phyloP scores from a whole-genome alignment of 2,888 invertebrate genomes.

The Sepioteuthis lessoniana region DNA sequence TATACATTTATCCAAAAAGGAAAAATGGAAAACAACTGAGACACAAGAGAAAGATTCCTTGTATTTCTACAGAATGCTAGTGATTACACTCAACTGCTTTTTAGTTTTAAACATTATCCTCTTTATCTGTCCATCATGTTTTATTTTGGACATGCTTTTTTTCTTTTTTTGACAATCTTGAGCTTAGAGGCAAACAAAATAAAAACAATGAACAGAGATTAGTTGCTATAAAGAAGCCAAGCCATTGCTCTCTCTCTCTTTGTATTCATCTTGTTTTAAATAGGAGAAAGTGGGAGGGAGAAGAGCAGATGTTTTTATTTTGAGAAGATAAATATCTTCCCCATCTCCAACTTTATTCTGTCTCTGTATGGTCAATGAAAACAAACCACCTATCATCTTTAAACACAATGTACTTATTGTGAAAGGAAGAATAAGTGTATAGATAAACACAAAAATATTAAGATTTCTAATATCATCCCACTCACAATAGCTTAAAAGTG shows the following conservation, averaged over 20 bases:
- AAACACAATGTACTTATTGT: not conserved
- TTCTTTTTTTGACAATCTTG: not conserved
- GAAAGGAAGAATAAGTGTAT: not conserved
- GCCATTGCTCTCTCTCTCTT: too few relatives aligned
- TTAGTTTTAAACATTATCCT: not conserved
- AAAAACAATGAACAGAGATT: slow-evolving; percentile 33
- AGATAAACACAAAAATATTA: not conserved
- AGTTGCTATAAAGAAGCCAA: slow-evolving; percentile 23
- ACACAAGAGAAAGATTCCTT: not conserved
- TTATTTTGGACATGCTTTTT: not conserved
- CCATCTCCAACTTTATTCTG: not conserved
- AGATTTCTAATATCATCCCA: not conserved
- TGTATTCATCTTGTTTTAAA: not conserved
- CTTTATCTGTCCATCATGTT: not conserved
- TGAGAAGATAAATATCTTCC: not conserved
- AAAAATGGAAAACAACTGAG: not conserved
- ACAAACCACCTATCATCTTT: not conserved
- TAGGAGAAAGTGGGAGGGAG: not conserved
- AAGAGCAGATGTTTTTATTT: not conserved
- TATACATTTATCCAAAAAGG: not conserved
- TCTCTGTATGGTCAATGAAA: not conserved
- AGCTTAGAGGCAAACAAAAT: not conserved
- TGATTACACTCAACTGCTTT: not conserved
- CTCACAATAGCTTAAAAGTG: not conserved
- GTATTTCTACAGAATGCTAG: not conserved